These are phyloP conservation scores for Ophioninae sp. DNA, from an alignment of 2,888 invertebrate species.

Conservation along the genomic window DNA sequence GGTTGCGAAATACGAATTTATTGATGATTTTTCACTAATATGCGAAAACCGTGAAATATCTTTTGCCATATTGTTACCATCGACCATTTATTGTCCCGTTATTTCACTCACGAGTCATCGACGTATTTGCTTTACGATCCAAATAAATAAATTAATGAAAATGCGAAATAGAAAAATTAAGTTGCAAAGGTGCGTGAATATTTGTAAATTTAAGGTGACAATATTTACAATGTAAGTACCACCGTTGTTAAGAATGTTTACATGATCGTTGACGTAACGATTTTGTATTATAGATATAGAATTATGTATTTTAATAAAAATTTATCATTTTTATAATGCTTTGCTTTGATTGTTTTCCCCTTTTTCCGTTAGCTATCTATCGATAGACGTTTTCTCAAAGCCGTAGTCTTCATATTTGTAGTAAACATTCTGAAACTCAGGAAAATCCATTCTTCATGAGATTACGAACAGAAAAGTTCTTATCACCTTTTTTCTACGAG, in stretches of 20 bases:
- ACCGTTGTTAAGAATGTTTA: neutral
- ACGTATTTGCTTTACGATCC: neutral
- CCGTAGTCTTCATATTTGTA: neutral
- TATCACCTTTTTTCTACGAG: neutral
- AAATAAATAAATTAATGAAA: neutral
- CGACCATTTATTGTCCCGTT: neutral
- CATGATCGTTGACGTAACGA: conserved; percentile 16
- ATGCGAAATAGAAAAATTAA: neutral
- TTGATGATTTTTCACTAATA: neutral
- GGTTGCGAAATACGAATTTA: neutral
- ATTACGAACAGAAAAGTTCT: neutral
- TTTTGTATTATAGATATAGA: conserved; percentile 38
- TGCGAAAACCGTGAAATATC: neutral
- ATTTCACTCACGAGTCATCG: neutral
- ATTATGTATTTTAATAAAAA: conserved; percentile 56
- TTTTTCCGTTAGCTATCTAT: too few relatives aligned
- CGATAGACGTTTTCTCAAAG: neutral
- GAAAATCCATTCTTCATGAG: neutral
- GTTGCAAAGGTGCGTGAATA: neutral
- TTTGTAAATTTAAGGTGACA: neutral
- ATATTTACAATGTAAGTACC: neutral
- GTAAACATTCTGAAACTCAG: neutral
- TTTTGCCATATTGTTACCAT: neutral
- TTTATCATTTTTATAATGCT: conserved; percentile 53
- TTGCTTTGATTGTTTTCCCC: neutral